A percentile compares a stretch with the other conserved stretches of the same genome.
Evolutionary conservation across 1,140 invertebrate species (phyloP).

Genomic region (Penaeus vannamei): DNA sequence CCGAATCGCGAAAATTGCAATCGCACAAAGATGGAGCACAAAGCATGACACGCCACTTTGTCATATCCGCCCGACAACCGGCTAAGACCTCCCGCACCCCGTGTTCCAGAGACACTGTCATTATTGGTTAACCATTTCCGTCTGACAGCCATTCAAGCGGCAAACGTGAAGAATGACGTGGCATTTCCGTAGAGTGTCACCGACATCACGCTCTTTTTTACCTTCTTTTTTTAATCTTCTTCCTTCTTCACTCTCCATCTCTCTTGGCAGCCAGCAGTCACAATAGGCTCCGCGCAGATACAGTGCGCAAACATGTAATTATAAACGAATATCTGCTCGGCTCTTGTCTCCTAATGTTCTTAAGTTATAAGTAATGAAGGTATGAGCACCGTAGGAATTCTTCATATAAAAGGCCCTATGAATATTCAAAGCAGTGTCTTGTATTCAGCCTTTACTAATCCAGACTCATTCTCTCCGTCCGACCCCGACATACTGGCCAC

Average conservation of each 20-base stretch:
- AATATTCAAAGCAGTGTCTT: conserved; percentile 56
- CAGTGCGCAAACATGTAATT: conserved; percentile 46
- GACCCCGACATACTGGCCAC: background rate
- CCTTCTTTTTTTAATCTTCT: no score
- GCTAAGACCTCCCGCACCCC: no score
- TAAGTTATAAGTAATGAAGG: conserved; percentile 48
- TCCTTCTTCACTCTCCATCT: background rate
- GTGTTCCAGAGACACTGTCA: no score
- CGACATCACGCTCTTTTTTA: background rate
- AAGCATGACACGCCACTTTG: no score
- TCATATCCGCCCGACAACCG: no score
- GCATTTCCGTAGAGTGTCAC: no score
- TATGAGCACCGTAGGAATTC: conserved; percentile 43
- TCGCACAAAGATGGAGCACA: no score
- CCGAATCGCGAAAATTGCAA: no score
- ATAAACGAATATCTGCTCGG: conserved; percentile 40
- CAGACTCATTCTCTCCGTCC: conserved; percentile 28
- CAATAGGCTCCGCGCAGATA: background rate
- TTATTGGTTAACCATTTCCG: no score
- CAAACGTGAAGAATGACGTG: no score
- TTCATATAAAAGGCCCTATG: conserved; percentile 46
- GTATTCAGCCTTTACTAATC: conserved; percentile 52
- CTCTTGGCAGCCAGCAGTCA: conserved; percentile 10
- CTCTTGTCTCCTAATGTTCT: conserved; percentile 44
- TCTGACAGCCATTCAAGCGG: no score